Base-by-base conservation (phyloP, 1,140 invertebrate genomes). In the Lordiphosa collinella region DNA sequence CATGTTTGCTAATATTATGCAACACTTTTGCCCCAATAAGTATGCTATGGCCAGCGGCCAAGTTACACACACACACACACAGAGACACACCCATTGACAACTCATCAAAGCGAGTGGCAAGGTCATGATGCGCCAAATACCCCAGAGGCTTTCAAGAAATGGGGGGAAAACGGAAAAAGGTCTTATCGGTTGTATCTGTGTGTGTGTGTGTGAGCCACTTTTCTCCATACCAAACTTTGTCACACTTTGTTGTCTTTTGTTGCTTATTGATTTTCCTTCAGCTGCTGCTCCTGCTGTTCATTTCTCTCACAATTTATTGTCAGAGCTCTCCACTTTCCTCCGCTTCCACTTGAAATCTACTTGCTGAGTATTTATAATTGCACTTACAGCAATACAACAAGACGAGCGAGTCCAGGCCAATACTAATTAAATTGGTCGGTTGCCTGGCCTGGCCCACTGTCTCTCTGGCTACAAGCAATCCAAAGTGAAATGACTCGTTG, bases 101-200 rank as follows among this genome's bases (percentile, higher is more conserved):
- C 49, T 82, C 76, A 76, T 80, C 75, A 80, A 75, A 59, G 54
- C 51, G 64, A 54, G 51, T 47, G 61, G 62, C 76, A 80, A 80
- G 76, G 76, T 80, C 76, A 76, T 82, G 61, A 82, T 82, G 66
- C 76, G 78, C 66, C 76, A 58, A 76, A 82, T 67, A 69, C 70
- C 76, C 76, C 52, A 41, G 35, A 69, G 78, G 65, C 76, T 74
- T 47, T 75, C 48, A 54, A 75, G 70, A 48, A 69, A 75, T 75
- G 70, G 53, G 57, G 57, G 14, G 65, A 44, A 68, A 75, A 82
- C 52, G 48, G 51, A 18, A 74, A 73, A 65, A 37, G 64, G 57
- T 57, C 49, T 63, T 60, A 14, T 70, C 49, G 63, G n/a, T 34
- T 38, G 18, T 52, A 12, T 67, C 14, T 75, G 40, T 61, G 10